Evolutionary conservation across 1,140 invertebrate species (phyloP), one percentile per base, ranked within the genome.

Genomic region (Papilio aristodemus): DNA sequence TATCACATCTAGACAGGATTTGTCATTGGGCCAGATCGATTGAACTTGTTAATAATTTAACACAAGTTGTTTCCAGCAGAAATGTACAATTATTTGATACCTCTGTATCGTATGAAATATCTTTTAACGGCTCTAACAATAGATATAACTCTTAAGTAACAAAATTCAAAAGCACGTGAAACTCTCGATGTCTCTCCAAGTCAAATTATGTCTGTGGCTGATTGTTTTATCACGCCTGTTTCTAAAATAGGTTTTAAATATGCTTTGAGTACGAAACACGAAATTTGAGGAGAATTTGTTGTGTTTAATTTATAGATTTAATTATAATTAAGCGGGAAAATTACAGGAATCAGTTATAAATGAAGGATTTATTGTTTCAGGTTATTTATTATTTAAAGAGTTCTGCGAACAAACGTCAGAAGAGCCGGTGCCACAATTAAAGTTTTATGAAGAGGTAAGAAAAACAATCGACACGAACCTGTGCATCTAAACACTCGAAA

Each of bases 381-480:
- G 99, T 87, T 99, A 98, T 94, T 95, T 99, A 88, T 94, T 99
- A 92, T 99, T 99, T 94, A 99, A 99, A 94, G 99, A 99, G 92
- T 99, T 97, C 93, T 99, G 98, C 93, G 98, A 99, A 93, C 99
- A 96, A 92, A 94, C 98, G 74, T 96, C 95, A 81, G 98, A 99
- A 81, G 98, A 99, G 89, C 96, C 97, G 75, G 96, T 99, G 84
- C 97, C 98, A 84, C 98, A 99, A 92, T 94, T 99, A 83, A 98
- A 97, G 92, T 99, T 99, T 94, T 99, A 99, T 92, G 99, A 99
- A 95, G 98, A 99, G 95, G 98, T 99, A 93, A 93, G 0, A 32
- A 32, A 22, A 25, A 11, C 1, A 54, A 54, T 54, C 46, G 11
- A 93, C 68, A 63, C 6, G 25, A 68, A 58, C 36, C 67, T 54